Base-by-base conservation (phyloP, 23 tunicate species). In the Diplosoma virens region DNA sequence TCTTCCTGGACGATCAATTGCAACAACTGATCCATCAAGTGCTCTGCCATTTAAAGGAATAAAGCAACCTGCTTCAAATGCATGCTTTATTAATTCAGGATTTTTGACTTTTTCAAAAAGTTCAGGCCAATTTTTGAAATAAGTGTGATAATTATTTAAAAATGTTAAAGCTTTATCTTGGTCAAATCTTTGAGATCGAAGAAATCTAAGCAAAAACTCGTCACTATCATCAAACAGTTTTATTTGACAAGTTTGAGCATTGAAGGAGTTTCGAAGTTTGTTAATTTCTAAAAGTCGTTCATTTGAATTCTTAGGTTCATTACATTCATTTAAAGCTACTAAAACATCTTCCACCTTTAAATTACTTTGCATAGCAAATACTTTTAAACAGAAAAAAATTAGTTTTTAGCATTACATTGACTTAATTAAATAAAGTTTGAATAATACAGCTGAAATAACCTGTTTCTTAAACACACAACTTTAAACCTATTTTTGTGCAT, bases 71-170 rank as follows among this genome's bases (percentile, higher is more conserved):
- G 74, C 58, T 25, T 66, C 79, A 24, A 88, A 54, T 25, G 76
- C 47, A 11, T 71, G 77, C 26, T 54, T 26, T 0, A 88, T 67
- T 25, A 58, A 41, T 18, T 25, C 33, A 3, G 95, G 95, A 68
- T 88, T 77, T 55, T 82, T 73, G 2, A 88, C 75, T 67, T 70
- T 82, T n/a, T 88, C 87, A 76, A 82, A 88, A 18, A 77, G 80
- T 69, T 88, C 95, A 29, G 89, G 66, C 48, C 72, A 77, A 28
- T 29, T 32, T 2, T 25, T 47, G 67, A 68, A 30, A 27, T 72
- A 76, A 24, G 52, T 88, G 56, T 78, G 83, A 59, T 81, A 88
- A 47, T 88, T 88, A 25, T 47, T 52, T 6, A 88, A 67, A 74
- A 78, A 68, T 24, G 59, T 60, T 41, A 71, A 77, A 7, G 95